Evolutionary conservation across 2,888 invertebrate species (phyloP).

Genomic region (Theretra japonica): DNA sequence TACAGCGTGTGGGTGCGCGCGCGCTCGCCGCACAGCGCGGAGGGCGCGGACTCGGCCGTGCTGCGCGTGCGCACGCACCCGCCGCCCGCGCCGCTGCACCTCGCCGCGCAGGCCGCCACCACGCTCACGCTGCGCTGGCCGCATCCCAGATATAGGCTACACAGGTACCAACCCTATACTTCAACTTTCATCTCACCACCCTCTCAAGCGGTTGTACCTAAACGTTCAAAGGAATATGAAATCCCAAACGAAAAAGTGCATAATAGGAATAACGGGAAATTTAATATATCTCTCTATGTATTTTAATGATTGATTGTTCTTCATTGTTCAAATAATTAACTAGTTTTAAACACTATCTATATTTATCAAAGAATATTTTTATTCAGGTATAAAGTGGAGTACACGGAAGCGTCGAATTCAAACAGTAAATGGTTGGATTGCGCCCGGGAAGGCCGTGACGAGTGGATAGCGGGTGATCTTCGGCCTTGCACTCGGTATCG

Average conservation of each 20-base stretch:
- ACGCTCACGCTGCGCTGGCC: constrained; percentile 88
- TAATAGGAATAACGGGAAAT: no score
- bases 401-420: constrained; percentile 80
- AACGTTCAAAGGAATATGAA: no score
- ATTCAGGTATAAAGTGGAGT: constrained; percentile 67
- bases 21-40: constrained; percentile 87
- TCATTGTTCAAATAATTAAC: not conserved
- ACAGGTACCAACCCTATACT: constrained; percentile 54
- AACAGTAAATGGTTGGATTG: constrained; percentile 61
- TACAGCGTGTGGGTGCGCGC: constrained; percentile 91
- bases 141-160: constrained; percentile 69
- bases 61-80: constrained; percentile 88
- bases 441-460: constrained; percentile 48
- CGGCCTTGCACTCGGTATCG: constrained; percentile 91
- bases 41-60: constrained; percentile 85
- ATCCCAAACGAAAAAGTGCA: no score
- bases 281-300: no score
- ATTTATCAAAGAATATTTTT: no score
- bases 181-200: no score
- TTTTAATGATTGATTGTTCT: not conserved
- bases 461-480: constrained; percentile 78
- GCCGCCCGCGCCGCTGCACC: constrained; percentile 87
- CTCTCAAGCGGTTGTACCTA: no score
- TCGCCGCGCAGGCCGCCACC: constrained; percentile 61
- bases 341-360: not conserved